Evolutionary conservation across 2,888 invertebrate species (phyloP).

Genomic region (Pandemis heparana): DNA sequence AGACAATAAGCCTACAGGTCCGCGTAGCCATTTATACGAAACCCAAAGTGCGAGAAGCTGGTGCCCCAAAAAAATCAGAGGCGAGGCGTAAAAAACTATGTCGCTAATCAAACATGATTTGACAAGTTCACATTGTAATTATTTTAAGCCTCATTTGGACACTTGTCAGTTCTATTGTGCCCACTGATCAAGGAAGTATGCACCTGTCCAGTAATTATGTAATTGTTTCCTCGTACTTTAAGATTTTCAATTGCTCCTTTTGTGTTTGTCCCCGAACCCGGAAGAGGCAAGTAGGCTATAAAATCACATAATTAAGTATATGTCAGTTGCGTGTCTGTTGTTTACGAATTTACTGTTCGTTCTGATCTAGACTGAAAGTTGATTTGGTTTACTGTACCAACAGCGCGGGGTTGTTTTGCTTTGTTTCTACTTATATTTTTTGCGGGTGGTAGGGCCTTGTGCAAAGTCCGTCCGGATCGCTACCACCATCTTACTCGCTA

Average conservation of each 20-base stretch:
- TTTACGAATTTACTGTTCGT: neutral
- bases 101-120: conserved; percentile 27
- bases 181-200: conserved; percentile 33
- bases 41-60: neutral
- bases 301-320: conserved; percentile 2
- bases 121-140: conserved; percentile 34
- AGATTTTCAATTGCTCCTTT: conserved; percentile 29
- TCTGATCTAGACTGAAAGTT: neutral
- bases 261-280: conserved; percentile 29
- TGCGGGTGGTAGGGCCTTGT: too few relatives aligned
- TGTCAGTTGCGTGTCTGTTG: neutral
- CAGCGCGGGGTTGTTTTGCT: neutral
- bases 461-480: too few relatives aligned
- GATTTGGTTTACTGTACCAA: neutral
- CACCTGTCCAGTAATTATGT: conserved; percentile 25
- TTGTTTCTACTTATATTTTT: too few relatives aligned
- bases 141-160: conserved; percentile 31
- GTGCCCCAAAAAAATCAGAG: neutral
- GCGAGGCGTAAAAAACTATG: neutral
- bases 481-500: too few relatives aligned
- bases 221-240: conserved; percentile 40
- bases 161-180: conserved; percentile 32
- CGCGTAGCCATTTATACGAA: neutral
- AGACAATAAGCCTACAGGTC: too few relatives aligned
- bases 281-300: conserved; percentile 12